Percentiles rank a stretch among this genome's conserved stretches.
These are phyloP conservation scores for Bradysia coprophila DNA, from an alignment of 1,140 invertebrate genomes.

Conservation along the genomic window DNA sequence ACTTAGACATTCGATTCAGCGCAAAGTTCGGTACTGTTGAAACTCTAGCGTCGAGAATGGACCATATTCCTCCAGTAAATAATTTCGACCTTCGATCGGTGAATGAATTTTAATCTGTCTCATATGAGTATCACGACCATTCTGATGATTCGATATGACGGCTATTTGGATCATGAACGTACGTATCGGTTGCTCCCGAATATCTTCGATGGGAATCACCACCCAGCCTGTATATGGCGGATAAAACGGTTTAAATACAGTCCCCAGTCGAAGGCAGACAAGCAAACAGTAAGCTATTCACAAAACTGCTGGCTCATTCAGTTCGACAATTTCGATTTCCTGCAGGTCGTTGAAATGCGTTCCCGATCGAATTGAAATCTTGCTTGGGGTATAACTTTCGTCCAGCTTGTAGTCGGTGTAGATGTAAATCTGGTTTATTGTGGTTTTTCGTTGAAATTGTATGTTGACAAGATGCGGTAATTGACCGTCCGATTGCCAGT, in stretches of 20 bases:
- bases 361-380: constrained; percentile 86
- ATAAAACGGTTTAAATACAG: not conserved
- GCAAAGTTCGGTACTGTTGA: constrained; percentile 58
- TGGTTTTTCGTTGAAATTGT: constrained; percentile 91
- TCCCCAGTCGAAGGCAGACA: too few relatives aligned
- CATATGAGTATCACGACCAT: constrained; percentile 95
- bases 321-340: constrained; percentile 86
- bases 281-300: not conserved
- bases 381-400: constrained; percentile 96
- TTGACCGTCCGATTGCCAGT: constrained; percentile 99
- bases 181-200: constrained; percentile 67
- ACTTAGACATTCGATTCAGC: too few relatives aligned
- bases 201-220: constrained; percentile 78
- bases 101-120: constrained; percentile 93
- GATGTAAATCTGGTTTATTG: constrained; percentile 86
- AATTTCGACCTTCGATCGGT: constrained; percentile 60
- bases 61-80: constrained; percentile 49
- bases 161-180: constrained; percentile 96
- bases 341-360: constrained; percentile 97
- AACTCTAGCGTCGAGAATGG: constrained; percentile 68
- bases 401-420: constrained; percentile 97
- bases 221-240: constrained; percentile 58
- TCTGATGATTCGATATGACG: constrained; percentile 96
- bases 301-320: constrained; percentile 70
- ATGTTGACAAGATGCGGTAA: constrained; percentile 96